Evolutionary conservation across 2,113 vertebrate genomes (phyloP).

Genomic region (Chamaetylas fuelleborni): DNA sequence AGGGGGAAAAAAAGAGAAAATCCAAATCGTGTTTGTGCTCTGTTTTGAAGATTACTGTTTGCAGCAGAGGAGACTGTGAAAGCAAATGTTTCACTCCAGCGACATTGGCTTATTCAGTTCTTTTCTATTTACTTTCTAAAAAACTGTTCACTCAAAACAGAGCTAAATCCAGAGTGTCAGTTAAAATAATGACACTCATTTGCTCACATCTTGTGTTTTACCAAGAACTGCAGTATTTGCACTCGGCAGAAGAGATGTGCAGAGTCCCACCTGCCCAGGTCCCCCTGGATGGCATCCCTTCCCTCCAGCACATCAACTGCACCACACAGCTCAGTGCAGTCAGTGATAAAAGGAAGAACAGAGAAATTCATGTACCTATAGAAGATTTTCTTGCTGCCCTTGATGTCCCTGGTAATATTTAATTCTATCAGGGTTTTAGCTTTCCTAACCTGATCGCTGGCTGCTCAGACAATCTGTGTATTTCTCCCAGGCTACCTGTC

Average conservation of each 20-base stretch:
- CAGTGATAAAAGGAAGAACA: rapidly evolving
- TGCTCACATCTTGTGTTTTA: background rate
- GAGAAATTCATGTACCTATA: background rate
- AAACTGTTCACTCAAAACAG: background rate
- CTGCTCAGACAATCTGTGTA: background rate
- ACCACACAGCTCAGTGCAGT: background rate
- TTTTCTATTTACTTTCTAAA: background rate
- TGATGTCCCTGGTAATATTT: background rate
- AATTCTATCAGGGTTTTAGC: background rate
- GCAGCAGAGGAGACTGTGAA: background rate
- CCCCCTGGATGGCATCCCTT: background rate
- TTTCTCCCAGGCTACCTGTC: background rate
- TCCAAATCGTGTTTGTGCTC: background rate
- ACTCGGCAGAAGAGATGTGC: background rate
- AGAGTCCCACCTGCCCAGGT: background rate
- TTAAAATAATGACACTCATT: background rate
- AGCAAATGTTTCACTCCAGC: background rate
- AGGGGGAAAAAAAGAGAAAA: background rate
- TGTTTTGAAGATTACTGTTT: background rate
- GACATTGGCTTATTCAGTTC: background rate
- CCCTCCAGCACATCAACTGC: background rate
- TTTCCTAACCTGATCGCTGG: background rate
- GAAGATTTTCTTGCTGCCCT: background rate
- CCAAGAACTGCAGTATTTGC: background rate
- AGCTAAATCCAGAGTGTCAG: background rate